Conservation (phyloP, 1,140 invertebrate genomes). For the Aphaenogaster floridana region DNA sequence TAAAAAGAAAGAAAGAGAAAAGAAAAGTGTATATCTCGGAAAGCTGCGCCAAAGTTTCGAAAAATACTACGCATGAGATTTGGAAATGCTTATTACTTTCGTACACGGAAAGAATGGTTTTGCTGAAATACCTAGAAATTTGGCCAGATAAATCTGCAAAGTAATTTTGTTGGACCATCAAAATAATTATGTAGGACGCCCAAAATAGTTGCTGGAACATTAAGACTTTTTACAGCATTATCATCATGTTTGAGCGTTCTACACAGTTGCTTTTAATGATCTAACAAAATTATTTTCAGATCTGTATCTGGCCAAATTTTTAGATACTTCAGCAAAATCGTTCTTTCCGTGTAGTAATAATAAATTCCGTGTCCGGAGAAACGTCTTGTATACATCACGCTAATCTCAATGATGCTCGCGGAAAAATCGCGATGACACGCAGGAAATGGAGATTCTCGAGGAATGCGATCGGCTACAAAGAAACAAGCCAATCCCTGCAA, state of each 20-base stretch:
- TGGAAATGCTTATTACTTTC: background rate
- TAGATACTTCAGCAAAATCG: no score
- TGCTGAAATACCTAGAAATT: no score
- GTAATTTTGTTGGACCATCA: no score
- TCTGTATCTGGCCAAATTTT: no score
- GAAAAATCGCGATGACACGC: constrained; percentile 25
- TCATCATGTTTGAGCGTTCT: no score
- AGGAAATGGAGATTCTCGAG: constrained; percentile 28
- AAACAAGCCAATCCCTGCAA: background rate
- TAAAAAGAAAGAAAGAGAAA: background rate
- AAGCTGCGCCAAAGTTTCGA: background rate
- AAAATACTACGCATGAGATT: background rate
- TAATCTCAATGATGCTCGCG: background rate
- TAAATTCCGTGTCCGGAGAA: background rate
- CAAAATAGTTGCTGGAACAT: no score
- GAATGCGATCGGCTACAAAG: constrained; percentile 33
- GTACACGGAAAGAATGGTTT: no score
- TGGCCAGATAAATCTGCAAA: no score
- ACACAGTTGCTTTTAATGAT: no score
- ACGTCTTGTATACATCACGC: background rate
- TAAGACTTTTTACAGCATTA: no score
- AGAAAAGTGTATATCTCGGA: background rate
- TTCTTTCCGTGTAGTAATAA: background rate
- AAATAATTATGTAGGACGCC: no score
- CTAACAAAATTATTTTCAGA: no score